Base-by-base conservation (phyloP, 1,140 invertebrate species). In the Pachyrhynchus sulphureomaculatus region DNA sequence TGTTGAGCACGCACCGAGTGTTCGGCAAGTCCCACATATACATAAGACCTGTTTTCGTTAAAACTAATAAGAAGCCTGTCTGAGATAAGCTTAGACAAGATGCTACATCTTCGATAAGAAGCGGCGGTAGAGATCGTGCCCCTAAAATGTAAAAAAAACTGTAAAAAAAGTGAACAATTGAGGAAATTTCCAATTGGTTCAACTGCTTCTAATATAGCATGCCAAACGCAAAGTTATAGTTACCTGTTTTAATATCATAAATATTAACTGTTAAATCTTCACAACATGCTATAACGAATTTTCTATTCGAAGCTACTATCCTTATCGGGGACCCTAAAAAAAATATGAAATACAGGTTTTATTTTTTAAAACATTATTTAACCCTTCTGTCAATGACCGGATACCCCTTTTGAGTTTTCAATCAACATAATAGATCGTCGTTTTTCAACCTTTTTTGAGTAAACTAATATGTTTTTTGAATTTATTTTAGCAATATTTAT, bases 41-140 rank as follows among this genome's bases (percentile, higher is more conserved):
- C 13, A 78, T 47, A n/a, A 75, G 49, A 20, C 76, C 76, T 18
- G 73, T 74, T 63, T 72, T 73, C 3, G 76, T 78, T 13, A 78
- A 54, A 13, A 76, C 70, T 18, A 77, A 61, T 48, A 76, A 72
- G 54, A 65, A 66, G n/a, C 67, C 57, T 10, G 51, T 51, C 42
- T 74, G 69, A 8, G 71, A 72, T 15, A 76, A 45, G 56, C 71
- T 69, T 17, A 75, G 26, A 10, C 69, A 69, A 15, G 71, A 71
- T 8, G 66, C 72, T 12, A 68, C n/a, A 61, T 75, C 72, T 47
- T 75, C 74, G 23, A 76, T 68, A 2, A 72, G 51, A 10, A 76
- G 41, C 33, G 74, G 66, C 0, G 75, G 75, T 13, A 73, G 51
- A 9, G 65, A 23, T 54, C 72, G 53, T n/a, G 74, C 68, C 13